Evolutionary conservation across 2,888 invertebrate species (phyloP).

Genomic region (Thymelicus sylvestris): DNA sequence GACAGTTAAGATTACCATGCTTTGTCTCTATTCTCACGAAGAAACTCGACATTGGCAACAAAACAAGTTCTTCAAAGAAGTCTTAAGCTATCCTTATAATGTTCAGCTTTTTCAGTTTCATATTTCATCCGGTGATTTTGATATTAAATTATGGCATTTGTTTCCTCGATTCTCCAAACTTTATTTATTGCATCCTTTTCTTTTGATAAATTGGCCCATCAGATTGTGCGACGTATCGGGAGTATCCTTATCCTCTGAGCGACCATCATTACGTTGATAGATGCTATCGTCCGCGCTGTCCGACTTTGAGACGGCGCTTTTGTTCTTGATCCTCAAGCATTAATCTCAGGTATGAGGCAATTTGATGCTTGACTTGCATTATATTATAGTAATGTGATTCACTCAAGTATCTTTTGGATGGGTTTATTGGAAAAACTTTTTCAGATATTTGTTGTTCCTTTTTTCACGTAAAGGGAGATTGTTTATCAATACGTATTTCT

Average conservation of each 20-base stretch:
- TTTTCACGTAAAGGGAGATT: background rate
- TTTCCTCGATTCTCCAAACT: conserved; percentile 5
- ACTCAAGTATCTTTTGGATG: background rate
- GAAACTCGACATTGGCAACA: no score
- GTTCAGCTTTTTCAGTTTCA: background rate
- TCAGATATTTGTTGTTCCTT: background rate
- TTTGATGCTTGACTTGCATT: conserved; percentile 16
- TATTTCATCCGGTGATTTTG: background rate
- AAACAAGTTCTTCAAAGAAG: no score
- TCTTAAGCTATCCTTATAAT: background rate
- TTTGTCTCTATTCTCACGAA: no score
- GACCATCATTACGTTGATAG: conserved; percentile 64
- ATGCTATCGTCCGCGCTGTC: conserved; percentile 50
- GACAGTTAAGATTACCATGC: no score
- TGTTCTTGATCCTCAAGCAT: conserved; percentile 59
- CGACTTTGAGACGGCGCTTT: conserved; percentile 57
- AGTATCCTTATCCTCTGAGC: conserved; percentile 61
- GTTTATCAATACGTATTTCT: background rate
- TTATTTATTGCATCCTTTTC: conserved; percentile 21
- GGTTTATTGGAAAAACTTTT: conserved; percentile 3
- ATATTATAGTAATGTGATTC: conserved; percentile 8
- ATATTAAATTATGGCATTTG: conserved; percentile 1
- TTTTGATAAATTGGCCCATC: conserved; percentile 18
- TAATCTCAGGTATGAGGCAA: conserved; percentile 56
- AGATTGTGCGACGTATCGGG: conserved; percentile 43